A percentile compares a stretch with the other conserved stretches of the same genome.
These are phyloP conservation scores for Euura lappo DNA, from an alignment of 1,140 invertebrate genomes.

Conservation along the genomic window DNA sequence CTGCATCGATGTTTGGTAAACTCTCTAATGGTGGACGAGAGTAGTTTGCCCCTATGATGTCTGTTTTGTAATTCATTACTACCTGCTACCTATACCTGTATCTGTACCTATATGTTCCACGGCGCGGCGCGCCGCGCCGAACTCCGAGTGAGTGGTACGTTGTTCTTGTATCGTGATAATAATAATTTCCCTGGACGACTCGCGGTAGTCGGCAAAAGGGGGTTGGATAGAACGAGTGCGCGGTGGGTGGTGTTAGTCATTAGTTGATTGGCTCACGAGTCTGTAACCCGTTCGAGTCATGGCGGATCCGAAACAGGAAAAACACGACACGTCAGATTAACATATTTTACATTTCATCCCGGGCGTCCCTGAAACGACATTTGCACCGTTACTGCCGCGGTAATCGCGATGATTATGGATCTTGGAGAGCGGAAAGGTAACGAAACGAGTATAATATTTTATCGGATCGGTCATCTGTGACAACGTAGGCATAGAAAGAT, in stretches of 20 bases:
- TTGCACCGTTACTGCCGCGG: too few relatives aligned
- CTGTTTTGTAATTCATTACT: conserved; percentile 31
- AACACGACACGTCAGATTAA: too few relatives aligned
- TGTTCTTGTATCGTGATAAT: conserved; percentile 19
- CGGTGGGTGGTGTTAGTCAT: conserved; percentile 39
- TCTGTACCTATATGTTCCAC: conserved; percentile 7
- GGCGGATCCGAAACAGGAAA: not conserved
- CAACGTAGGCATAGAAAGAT: too few relatives aligned
- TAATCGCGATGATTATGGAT: too few relatives aligned
- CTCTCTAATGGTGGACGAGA: not conserved
- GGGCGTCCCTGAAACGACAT: too few relatives aligned
- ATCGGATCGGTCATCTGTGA: too few relatives aligned
- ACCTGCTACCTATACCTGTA: not conserved
- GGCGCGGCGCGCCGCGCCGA: not conserved
- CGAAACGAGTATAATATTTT: too few relatives aligned
- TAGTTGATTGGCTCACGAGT: conserved; percentile 41
- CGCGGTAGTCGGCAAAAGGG: conserved; percentile 8
- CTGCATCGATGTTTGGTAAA: not conserved
- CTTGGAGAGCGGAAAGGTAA: too few relatives aligned
- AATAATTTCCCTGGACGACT: conserved; percentile 34
- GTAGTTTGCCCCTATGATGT: not conserved
- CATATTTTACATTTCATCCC: too few relatives aligned
- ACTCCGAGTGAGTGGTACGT: not conserved
- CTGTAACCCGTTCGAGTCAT: not conserved
- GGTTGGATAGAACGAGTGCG: conserved; percentile 21